These are phyloP conservation scores for Mesoclemmys tuberculata DNA, from an alignment of 2,113 vertebrate genomes.

Conservation along the genomic window DNA sequence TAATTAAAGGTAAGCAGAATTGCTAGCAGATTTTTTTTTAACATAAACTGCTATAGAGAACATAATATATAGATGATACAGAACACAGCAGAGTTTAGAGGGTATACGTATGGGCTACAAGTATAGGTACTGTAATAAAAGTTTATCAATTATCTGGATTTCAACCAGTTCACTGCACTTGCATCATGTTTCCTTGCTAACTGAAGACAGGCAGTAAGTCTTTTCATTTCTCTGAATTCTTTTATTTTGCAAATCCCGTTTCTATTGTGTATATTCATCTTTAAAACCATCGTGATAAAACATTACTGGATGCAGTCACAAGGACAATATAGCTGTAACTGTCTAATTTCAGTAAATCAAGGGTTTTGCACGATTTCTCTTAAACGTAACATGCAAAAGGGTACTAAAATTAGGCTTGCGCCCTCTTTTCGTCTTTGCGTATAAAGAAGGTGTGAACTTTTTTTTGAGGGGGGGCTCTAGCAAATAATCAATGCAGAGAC, in stretches of 20 bases:
- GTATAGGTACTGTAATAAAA: neutral
- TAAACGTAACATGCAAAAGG: neutral
- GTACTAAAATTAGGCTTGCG: neutral
- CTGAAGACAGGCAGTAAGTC: neutral
- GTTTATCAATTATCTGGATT: neutral
- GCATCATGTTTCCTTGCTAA: neutral
- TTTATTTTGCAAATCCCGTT: slow-evolving; percentile 31
- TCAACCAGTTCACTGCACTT: neutral
- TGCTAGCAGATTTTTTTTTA: neutral
- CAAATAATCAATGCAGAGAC: neutral
- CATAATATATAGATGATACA: neutral
- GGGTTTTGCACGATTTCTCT: slow-evolving; percentile 40
- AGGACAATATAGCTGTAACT: slow-evolving; percentile 40
- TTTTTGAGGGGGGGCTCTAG: too few species aligned
- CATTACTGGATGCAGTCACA: neutral
- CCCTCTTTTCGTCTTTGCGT: neutral
- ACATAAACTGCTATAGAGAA: neutral
- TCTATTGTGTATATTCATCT: slow-evolving; percentile 23
- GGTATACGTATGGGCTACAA: slow-evolving; percentile 17
- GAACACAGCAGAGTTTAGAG: neutral
- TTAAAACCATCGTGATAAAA: slow-evolving; percentile 53
- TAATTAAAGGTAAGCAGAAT: slow-evolving; percentile 57
- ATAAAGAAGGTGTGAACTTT: neutral
- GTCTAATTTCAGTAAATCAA: slow-evolving; percentile 47
- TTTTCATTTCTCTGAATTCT: neutral